phyloP scores from a whole-genome alignment of 2,888 invertebrate species.

The Sturmia bella region DNA sequence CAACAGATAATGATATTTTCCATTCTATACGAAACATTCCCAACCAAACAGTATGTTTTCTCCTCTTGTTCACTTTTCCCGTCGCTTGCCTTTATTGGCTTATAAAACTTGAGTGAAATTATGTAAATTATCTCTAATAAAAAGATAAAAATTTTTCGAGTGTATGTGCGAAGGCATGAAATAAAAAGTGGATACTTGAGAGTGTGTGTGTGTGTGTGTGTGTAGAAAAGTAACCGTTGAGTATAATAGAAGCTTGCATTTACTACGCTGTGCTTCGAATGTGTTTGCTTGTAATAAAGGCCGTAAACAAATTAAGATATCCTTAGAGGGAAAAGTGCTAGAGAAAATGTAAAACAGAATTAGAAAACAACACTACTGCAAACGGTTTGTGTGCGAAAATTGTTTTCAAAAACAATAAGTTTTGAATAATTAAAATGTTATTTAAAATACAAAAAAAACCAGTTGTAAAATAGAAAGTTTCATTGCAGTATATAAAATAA shows the following conservation, averaged over 20 bases:
- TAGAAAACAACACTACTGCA: background rate
- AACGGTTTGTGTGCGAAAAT: constrained; percentile 16
- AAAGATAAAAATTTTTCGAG: constrained; percentile 36
- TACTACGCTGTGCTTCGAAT: no score
- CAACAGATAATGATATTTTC: constrained; percentile 15
- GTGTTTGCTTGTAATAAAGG: constrained; percentile 7
- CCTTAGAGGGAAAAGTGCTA: background rate
- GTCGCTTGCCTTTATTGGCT: background rate
- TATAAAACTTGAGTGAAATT: constrained; percentile 25
- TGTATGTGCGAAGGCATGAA: constrained; percentile 10
- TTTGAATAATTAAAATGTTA: background rate
- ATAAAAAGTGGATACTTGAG: background rate
- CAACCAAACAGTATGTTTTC: no score
- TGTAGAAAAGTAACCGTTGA: background rate
- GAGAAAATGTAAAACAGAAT: background rate
- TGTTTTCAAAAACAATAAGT: constrained; percentile 7
- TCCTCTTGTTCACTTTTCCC: background rate
- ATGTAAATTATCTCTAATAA: constrained; percentile 53
- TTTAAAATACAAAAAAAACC: no score
- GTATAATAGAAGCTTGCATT: background rate
- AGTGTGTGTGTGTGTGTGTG: background rate
- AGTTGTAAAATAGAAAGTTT: no score
- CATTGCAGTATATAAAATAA: no score
- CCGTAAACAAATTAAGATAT: constrained; percentile 48
- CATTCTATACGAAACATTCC: background rate